Conservation (phyloP, 2,113 vertebrate species). For the Fukomys damarensis region DNA sequence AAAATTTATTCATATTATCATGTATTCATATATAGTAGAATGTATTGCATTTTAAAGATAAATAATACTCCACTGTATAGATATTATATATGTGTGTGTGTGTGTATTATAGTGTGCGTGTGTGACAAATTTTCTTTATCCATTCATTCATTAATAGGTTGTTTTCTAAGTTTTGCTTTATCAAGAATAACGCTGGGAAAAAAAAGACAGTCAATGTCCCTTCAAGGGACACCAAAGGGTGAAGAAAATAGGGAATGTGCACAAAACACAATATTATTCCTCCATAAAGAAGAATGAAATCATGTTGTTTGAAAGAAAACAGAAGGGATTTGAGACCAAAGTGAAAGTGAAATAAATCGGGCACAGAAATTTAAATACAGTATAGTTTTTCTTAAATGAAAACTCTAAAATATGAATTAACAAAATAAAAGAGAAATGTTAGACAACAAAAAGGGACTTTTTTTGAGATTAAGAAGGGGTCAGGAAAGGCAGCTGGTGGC, state of each 20-base stretch:
- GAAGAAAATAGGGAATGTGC: neutral
- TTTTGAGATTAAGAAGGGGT: neutral
- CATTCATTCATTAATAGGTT: neutral
- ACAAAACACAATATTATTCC: neutral
- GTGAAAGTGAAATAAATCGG: neutral
- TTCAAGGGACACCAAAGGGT: neutral
- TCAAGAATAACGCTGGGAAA: neutral
- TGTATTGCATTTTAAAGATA: neutral
- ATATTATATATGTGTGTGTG: neutral
- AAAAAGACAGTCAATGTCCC: neutral
- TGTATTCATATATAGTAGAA: neutral
- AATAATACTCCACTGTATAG: neutral
- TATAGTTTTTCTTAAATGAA: neutral
- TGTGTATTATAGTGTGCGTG: too few species aligned
- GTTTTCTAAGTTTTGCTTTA: neutral
- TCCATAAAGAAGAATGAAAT: neutral
- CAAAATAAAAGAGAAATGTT: neutral
- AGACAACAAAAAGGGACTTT: neutral
- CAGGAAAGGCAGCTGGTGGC: too few species aligned
- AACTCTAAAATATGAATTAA: neutral
- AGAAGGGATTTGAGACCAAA: neutral
- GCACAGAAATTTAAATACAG: neutral
- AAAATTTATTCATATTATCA: neutral
- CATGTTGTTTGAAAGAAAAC: too few species aligned
- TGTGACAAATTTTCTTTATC: neutral